Base-by-base conservation (phyloP, 2,797 vertebrate genomes). In the Tokudaia muenninki region DNA sequence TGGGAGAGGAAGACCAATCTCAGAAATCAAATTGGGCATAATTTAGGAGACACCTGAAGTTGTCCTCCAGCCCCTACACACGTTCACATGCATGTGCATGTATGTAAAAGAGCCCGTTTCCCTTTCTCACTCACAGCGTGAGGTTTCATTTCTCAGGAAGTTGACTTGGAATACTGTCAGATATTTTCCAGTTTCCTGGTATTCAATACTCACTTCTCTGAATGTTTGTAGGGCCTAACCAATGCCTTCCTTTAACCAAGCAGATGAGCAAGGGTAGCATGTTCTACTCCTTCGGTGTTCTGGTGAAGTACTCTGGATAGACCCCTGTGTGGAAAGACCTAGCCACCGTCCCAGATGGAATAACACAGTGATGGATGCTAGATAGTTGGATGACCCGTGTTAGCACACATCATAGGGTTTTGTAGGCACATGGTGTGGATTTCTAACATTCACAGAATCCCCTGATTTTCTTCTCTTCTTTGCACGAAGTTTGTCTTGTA, bases 361-460 rank as follows among this genome's bases (percentile, higher is more conserved):
- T 21, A 55, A 44, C 11, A 24, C 57, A 34, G 59, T 12, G 5
- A 37, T 29, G 26, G 21, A 24, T 44, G 44, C 14, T 44, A 22
- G 41, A 29, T 12, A 16, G 3, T 11, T 19, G 17, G 44, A 7
- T 21, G 47, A 1, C 7, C 57, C 74, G n/a, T 0, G 0, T 14
- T 65, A 78, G 67, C 2, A 19, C 9, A 55, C 44, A 2, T 44
- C 37, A 63, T 87, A 17, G 17, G 16, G n/a, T 74, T 67, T 80
- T 26, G 44, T 2, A 50, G 86, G 63, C 29, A 0, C 77, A 92
- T 57, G 59, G 50, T 22, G 34, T 0, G 8, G 65, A 87, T 61
- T 90, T 88, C 37, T 14, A 11, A 63, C 57, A 57, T 55, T 70
- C 57, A 37, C 59, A 31, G 0, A 52, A 1, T 84, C 67, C 92